Evolutionary conservation across 1,140 invertebrate genomes (phyloP).

Genomic region (Halotydeus destructor): DNA sequence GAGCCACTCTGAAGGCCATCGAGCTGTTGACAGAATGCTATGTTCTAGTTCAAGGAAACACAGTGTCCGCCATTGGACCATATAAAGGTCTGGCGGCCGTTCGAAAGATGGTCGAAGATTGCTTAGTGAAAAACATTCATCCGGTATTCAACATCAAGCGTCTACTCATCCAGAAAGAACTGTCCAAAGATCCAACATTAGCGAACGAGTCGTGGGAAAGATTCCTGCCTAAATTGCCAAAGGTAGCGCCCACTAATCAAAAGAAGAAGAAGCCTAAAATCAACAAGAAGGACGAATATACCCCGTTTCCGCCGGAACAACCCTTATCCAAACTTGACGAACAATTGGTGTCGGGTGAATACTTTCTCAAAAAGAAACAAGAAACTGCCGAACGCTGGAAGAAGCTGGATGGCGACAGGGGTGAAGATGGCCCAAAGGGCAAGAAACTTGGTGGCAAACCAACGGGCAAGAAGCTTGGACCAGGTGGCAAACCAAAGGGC

Average conservation of each 20-base stretch:
- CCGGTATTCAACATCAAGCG: conserved; percentile 98
- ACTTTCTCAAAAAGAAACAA: conserved; percentile 71
- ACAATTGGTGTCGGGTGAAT: conserved; percentile 82
- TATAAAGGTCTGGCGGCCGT: conserved; percentile 84
- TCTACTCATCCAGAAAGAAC: conserved; percentile 89
- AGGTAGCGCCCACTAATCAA: conserved; percentile 69
- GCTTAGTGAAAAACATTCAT: conserved; percentile 94
- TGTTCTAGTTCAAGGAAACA: conserved; percentile 88
- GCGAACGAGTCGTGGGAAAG: conserved; percentile 91
- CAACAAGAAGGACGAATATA: conserved; percentile 55
- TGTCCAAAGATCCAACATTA: conserved; percentile 71
- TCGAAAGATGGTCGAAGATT: conserved; percentile 69
- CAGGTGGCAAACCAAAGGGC: too few relatives aligned
- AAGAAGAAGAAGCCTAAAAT: conserved; percentile 64
- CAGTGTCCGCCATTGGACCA: conserved; percentile 86
- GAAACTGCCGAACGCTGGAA: too few relatives aligned
- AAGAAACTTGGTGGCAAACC: too few relatives aligned
- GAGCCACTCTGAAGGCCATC: conserved; percentile 40
- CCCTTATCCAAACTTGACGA: conserved; percentile 45
- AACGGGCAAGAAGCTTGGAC: too few relatives aligned
- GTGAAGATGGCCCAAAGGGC: too few relatives aligned
- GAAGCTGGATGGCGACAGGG: too few relatives aligned
- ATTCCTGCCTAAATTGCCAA: conserved; percentile 91
- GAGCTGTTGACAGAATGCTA: conserved; percentile 96
- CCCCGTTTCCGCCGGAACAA: conserved; percentile 71